These are phyloP conservation scores for Gymnocephalus cernua DNA, from an alignment of 2,113 vertebrate genomes.

Conservation along the genomic window DNA sequence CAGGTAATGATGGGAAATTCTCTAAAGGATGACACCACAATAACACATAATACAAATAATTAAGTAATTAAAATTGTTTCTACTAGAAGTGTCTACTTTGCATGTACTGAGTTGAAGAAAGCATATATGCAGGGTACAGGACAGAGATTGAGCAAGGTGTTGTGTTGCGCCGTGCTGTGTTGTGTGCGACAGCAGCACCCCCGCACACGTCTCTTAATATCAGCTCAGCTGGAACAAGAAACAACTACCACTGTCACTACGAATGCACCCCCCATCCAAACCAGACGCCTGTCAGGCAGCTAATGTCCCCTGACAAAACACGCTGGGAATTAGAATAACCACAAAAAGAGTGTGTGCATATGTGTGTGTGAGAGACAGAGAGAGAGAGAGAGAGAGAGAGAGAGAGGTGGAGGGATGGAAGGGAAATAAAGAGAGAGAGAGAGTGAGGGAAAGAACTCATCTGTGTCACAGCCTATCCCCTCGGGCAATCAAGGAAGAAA, in stretches of 20 bases:
- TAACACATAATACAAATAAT: slow-evolving; percentile 25
- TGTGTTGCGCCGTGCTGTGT: slow-evolving; percentile 16
- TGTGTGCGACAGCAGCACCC: slow-evolving; percentile 55
- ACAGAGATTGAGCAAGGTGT: slow-evolving; percentile 41
- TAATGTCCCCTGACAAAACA: slow-evolving; percentile 89
- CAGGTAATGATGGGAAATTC: slow-evolving; percentile 20
- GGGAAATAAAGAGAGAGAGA: slow-evolving; percentile 19
- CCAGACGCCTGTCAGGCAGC: slow-evolving; percentile 80
- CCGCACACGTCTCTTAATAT: slow-evolving; percentile 53
- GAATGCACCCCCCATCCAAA: slow-evolving; percentile 55
- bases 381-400: neutral
- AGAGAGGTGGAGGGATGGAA: slow-evolving; percentile 16
- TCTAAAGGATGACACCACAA: slow-evolving; percentile 1
- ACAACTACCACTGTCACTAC: slow-evolving; percentile 77
- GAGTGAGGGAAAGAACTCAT: slow-evolving; percentile 76
- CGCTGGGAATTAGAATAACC: slow-evolving; percentile 82
- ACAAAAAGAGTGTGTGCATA: slow-evolving; percentile 57
- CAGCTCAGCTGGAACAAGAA: slow-evolving; percentile 68
- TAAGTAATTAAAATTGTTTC: neutral
- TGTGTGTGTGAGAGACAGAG: slow-evolving; percentile 6
- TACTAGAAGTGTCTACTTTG: slow-evolving; percentile 17
- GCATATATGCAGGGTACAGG: slow-evolving; percentile 17
- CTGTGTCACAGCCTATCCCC: slow-evolving; percentile 72
- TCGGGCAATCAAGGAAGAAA: slow-evolving; percentile 75
- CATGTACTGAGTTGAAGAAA: slow-evolving; percentile 25